These are phyloP conservation scores for Aldrovandia affinis DNA, from an alignment of 2,797 vertebrate species.

Conservation along the genomic window DNA sequence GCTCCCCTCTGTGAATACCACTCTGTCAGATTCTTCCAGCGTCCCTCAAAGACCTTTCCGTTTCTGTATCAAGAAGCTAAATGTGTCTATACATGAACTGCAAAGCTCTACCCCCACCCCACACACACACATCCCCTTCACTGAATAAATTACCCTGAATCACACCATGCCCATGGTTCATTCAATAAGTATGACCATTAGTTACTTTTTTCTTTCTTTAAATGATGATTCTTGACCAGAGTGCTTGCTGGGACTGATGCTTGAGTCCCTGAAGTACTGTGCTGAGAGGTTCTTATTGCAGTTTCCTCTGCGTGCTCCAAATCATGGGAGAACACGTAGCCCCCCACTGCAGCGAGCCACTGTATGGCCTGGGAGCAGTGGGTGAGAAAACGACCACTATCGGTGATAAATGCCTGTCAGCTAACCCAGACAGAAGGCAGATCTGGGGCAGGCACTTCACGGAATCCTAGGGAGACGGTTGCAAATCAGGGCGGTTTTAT, in stretches of 20 bases:
- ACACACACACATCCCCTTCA: neutral
- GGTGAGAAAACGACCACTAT: neutral
- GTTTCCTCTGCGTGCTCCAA: constrained; percentile 53
- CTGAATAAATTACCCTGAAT: constrained; percentile 15
- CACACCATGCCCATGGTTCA: neutral
- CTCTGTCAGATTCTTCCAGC: constrained; percentile 48
- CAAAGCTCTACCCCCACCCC: neutral
- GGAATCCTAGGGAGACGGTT: neutral
- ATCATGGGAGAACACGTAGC: constrained; percentile 43
- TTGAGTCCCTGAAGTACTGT: neutral
- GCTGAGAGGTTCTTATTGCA: constrained; percentile 44
- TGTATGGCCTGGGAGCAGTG: neutral
- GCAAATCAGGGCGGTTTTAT: neutral
- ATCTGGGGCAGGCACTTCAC: neutral
- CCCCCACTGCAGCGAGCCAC: neutral
- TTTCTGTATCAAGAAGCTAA: constrained; percentile 55
- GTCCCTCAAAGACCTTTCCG: constrained; percentile 46
- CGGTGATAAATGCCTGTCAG: neutral
- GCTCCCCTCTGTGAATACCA: constrained; percentile 50
- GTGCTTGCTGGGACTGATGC: neutral
- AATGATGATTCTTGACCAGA: neutral
- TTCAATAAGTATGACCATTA: neutral
- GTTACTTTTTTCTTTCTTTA: neutral
- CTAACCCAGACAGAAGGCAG: neutral
- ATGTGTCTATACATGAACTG: constrained; percentile 62